Evolutionary conservation across 1,140 invertebrate genomes (phyloP), one percentile per base, ranked within the genome.

Genomic region (Marisa cornuarietis): DNA sequence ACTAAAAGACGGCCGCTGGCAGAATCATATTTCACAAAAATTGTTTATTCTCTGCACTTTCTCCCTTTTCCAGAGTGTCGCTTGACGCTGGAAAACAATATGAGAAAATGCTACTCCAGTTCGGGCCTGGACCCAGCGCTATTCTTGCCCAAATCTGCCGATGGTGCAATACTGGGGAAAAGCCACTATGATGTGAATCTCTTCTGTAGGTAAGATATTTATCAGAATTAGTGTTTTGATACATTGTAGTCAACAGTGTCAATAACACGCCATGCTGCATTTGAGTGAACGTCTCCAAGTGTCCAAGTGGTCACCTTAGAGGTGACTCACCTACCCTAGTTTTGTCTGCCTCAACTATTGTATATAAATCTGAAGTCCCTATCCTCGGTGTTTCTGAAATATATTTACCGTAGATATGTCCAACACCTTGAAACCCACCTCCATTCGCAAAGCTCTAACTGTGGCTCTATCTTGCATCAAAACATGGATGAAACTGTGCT

Each of bases 101-200:
- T 79, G 62, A 73, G 49, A 54, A 69, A 63, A 61, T 79, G 78
- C 52, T 79, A 79, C 42, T 14, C 18, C 5, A 62, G 74, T 26
- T 16, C 49, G 0, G 62, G 42, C 2, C 24, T 79, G 49, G 71
- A 73, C 49, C 58, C 78, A 20, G 16, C 26, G 0, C 71, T 79
- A 24, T 79, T 79, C 61, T 6, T 79, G 8, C 54, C 78, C 26
- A 74, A 71, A 11, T 52, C 51, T 42, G 52, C 26, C 11, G 76
- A 77, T n/a, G 76, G 76, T 10, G 76, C 76, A 18, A 69, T 77
- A 11, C 51, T 77, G 42, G 76, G 76, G 18, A 68, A 24, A 14
- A 26, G 62, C 0, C 18, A 18, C 0, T 54, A 16, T n/a, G 8
- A 14, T 5, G 63, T 77, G n/a, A 0, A 16, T 24, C 16, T 26